Evolutionary conservation across 2,113 vertebrate genomes (phyloP), one percentile per base, ranked within the genome.

Genomic region (Prietella phreatophila): DNA sequence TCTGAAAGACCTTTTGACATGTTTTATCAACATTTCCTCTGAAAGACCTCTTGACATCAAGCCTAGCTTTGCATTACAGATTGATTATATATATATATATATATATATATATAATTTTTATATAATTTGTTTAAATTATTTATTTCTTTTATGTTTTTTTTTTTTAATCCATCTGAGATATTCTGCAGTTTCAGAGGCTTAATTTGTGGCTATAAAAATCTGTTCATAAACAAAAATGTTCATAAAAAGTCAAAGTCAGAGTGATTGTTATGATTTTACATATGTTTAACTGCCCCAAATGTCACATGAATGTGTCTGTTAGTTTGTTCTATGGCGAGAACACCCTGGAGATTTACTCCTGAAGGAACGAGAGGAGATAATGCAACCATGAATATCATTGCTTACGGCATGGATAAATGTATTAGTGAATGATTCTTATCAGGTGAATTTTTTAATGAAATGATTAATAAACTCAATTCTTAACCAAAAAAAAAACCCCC

Each of bases 1-100:
- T 85, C 15, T 15, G 14, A 75, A 42, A 83, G 60, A 63, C n/a
- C 53, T 80, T 81, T 58, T 81, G 79, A 53, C 67, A 85, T 39
- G 20, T 63, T 83, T 83, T 83, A 85, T 85, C 50, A 85, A 9
- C 33, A 39, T 60, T 76, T 75, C 36, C 67, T 76, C 10, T 36
- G 36, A 75, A 83, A 7, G 25, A 39, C 47, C 75, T 79, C 53
- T 79, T 76, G 42, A 65, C 63, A 85, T 69, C 1, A 53, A 56
- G 27, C 11, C 11, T 33, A 56, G 78, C 33, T 11, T 53, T 79
- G 50, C 25, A 53, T 50, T 27, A 50, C 76, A n/a, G 22, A 15
- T 13, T 5, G 20, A 14, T 55, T 55, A 53, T 53, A 11, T 53
- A 11, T 53, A 53, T 13, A 53, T 53, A 13, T 53, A 53, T 53